Evolutionary conservation across 2,888 invertebrate genomes (phyloP).

Genomic region (Apocheima hispidaria): DNA sequence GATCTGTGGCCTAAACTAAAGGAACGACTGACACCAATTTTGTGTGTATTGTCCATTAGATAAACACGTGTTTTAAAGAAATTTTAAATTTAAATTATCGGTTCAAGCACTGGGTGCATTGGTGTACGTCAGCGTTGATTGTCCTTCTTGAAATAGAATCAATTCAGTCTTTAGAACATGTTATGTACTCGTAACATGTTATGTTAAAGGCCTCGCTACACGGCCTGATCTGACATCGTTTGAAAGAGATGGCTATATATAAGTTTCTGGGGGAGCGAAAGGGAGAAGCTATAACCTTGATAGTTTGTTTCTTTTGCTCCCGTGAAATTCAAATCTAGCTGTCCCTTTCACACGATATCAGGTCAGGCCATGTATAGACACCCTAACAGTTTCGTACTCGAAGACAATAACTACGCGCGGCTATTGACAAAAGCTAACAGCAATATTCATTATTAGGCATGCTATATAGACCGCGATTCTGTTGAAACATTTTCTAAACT

Average conservation of each 20-base stretch:
- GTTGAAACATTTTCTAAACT: too few relatives aligned
- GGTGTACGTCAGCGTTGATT: conserved; percentile 51
- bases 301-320: too few relatives aligned
- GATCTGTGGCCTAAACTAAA: conserved; percentile 25
- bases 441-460: neutral
- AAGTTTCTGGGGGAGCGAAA: too few relatives aligned
- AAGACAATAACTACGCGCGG: conserved; percentile 35
- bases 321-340: too few relatives aligned
- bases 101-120: conserved; percentile 50
- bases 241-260: too few relatives aligned
- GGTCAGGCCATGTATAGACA: too few relatives aligned
- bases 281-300: too few relatives aligned
- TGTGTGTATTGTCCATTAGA: conserved; percentile 72
- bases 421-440: conserved; percentile 17
- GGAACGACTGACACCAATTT: conserved; percentile 73
- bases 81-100: conserved; percentile 50
- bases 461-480: too few relatives aligned
- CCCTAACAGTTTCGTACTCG: conserved; percentile 24
- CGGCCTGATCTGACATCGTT: too few relatives aligned
- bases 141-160: conserved; percentile 25
- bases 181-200: too few relatives aligned
- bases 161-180: conserved; percentile 24
- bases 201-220: too few relatives aligned
- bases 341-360: too few relatives aligned
- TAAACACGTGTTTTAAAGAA: conserved; percentile 61